Base-by-base conservation (phyloP, 2,797 vertebrate species). In the Coregonus suidteri region DNA sequence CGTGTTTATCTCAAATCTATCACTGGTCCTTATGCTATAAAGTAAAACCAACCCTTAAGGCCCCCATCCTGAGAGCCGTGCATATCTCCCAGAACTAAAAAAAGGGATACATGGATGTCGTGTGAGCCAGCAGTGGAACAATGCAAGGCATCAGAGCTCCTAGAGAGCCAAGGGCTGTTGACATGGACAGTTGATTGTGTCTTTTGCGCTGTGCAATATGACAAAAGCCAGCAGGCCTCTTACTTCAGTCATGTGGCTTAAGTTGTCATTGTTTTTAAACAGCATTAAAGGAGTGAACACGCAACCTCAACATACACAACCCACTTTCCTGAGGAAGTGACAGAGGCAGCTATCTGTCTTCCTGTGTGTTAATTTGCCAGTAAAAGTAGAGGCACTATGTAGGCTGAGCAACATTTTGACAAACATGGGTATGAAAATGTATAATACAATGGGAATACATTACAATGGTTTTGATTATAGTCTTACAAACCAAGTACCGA, bases 211-310 rank as follows among this genome's bases (percentile, higher is more conserved):
- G 37, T 18, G 31, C 53, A 62, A 54, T 64, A 75, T 1, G 30
- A 34, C 59, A 16, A 47, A 67, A 35, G 47, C 64, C 4, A 52
- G 30, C 72, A 34, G 31, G 34, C 25, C 4, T 77, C 25, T 25
- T 25, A 25, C 51, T 69, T 62, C 5, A 47, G 62, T 52, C 81
- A 75, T 68, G 67, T 79, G 67, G 18, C 47, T 59, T 13, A 37
- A n/a, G 41, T 4, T 67, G 35, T 77, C 71, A 74, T 77, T 77
- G 73, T 77, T 80, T 80, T 77, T 73, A 75, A 65, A 77, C n/a
- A 9, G 64, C 15, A 34, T 51, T 54, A 35, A 20, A 53, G 67
- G 1, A 25, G 30, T 5, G 47, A 20, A 51, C 41, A 3, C 16
- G 30, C 71, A 73, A 77, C 59, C 52, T 52, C 59, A 59, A 71